These are phyloP conservation scores for Emydura subglobosa DNA, from an alignment of 2,113 vertebrate species.

Conservation along the genomic window DNA sequence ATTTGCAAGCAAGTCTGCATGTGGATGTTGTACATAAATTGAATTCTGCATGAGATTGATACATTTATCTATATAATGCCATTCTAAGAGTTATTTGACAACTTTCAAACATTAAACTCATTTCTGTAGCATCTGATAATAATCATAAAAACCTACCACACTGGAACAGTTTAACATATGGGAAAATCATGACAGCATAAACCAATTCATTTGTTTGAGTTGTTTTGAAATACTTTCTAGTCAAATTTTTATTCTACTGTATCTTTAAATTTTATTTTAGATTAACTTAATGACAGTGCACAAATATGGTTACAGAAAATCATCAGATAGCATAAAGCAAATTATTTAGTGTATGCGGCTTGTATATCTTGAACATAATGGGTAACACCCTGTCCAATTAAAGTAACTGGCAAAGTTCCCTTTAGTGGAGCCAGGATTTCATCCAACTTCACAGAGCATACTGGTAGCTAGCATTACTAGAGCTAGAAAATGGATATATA, in stretches of 20 bases:
- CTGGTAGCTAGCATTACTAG: conserved; percentile 37
- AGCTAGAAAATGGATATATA: conserved; percentile 70
- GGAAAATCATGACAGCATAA: background rate
- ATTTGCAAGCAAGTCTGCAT: background rate
- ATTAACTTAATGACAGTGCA: background rate
- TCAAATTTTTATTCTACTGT: conserved; percentile 10
- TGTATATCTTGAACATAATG: background rate
- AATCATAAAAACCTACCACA: background rate
- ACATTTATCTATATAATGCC: background rate
- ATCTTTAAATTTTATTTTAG: background rate
- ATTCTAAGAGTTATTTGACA: conserved; percentile 16
- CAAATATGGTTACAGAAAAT: conserved; percentile 28
- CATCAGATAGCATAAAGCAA: background rate
- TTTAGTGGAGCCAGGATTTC: conserved; percentile 49
- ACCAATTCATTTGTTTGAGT: conserved; percentile 41
- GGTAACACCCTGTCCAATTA: conserved; percentile 27
- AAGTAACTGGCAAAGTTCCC: conserved; percentile 41
- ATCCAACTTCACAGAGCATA: conserved; percentile 46
- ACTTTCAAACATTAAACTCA: conserved; percentile 8
- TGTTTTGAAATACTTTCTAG: background rate
- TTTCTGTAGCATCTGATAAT: conserved; percentile 35
- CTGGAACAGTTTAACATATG: background rate
- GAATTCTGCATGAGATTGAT: background rate
- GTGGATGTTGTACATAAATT: background rate
- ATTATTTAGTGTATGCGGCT: background rate